These are phyloP conservation scores for Archivesica marissinica DNA, from an alignment of 1,140 invertebrate genomes.

Conservation along the genomic window DNA sequence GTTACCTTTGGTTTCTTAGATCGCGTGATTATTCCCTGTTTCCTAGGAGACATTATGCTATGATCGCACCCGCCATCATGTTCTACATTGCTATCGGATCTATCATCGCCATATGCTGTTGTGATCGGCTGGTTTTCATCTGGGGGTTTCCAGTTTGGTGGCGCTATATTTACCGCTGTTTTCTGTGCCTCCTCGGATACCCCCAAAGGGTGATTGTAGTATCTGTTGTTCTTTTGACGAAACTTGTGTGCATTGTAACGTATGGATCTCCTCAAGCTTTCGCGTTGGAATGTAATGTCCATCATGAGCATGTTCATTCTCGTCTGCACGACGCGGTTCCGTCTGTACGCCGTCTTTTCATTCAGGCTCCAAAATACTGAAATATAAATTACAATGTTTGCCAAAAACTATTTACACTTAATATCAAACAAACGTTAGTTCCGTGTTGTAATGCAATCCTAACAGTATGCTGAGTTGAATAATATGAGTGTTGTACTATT, in stretches of 20 bases:
- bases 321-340: conserved; percentile 47
- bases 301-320: conserved; percentile 44
- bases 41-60: conserved; percentile 4
- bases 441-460: too few relatives aligned
- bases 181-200: not conserved
- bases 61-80: not conserved
- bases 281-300: conserved; percentile 22
- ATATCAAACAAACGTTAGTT: too few relatives aligned
- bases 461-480: too few relatives aligned
- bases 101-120: not conserved
- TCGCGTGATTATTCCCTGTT: conserved; percentile 39
- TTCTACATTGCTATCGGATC: not conserved
- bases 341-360: conserved; percentile 39
- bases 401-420: too few relatives aligned
- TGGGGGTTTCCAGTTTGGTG: conserved; percentile 15
- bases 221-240: conserved; percentile 31
- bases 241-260: conserved; percentile 52
- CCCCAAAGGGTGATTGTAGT: conserved; percentile 10
- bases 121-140: not conserved
- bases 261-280: conserved; percentile 12
- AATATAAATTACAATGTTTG: too few relatives aligned
- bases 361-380: conserved; percentile 53
- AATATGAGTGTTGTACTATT: too few relatives aligned
- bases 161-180: conserved; percentile 9
- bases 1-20: conserved; percentile 39